phyloP scores from a whole-genome alignment of 1,140 invertebrate genomes.

The Drosophila ficusphila region DNA sequence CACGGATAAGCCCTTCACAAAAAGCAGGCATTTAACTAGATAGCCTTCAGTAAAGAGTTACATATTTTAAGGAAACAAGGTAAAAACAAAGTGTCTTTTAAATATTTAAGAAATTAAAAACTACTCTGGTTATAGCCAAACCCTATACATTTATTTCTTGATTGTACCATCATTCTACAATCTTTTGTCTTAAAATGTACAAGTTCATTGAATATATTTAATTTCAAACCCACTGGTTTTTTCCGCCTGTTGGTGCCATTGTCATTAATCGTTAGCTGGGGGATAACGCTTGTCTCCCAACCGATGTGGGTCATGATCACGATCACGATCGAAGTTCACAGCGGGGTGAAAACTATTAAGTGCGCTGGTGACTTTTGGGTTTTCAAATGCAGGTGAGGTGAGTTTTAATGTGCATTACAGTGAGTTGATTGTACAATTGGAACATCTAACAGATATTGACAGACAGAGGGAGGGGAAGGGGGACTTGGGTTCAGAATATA shows the following conservation, averaged over 20 bases:
- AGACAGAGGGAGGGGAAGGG: constrained; percentile 4
- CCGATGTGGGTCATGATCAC: constrained; percentile 41
- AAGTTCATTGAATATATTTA: background rate
- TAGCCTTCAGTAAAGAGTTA: no score
- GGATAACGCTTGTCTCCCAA: constrained; percentile 19
- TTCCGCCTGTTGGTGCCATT: background rate
- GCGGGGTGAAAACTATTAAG: constrained; percentile 8
- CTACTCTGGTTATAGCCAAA: no score
- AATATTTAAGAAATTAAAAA: no score
- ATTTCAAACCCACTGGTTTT: background rate
- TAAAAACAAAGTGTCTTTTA: no score
- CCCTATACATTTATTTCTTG: no score
- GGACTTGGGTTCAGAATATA: constrained; percentile 13
- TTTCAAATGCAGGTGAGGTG: constrained; percentile 34
- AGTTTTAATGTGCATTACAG: background rate
- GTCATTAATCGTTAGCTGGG: constrained; percentile 8
- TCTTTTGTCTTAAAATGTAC: no score
- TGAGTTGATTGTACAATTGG: constrained; percentile 7
- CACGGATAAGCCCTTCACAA: background rate
- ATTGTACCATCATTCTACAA: no score
- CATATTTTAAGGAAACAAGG: background rate
- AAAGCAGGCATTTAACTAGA: no score
- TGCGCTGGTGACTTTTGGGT: background rate
- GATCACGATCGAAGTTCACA: constrained; percentile 18
- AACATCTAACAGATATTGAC: constrained; percentile 15